A percentile compares a stretch with the other conserved stretches of the same genome.
Evolutionary conservation across 2,888 invertebrate species (phyloP).

Genomic region (Lysandra coridon): DNA sequence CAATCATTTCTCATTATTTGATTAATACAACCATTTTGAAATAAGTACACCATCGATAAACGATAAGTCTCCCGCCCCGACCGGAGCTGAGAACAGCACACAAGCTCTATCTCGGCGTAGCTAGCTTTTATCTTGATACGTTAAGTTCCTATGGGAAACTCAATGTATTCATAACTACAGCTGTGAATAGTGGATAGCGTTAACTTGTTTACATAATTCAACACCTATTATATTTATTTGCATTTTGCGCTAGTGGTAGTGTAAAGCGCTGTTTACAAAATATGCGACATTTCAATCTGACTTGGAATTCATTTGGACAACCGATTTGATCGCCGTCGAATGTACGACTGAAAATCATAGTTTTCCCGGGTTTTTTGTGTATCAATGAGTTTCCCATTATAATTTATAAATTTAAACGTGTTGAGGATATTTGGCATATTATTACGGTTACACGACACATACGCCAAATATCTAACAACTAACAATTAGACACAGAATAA

Average conservation of each 20-base stretch:
- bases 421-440: too few relatives aligned
- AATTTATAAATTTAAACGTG: too few relatives aligned
- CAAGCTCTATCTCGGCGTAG: neutral
- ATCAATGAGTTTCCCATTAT: too few relatives aligned
- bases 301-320: too few relatives aligned
- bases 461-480: too few relatives aligned
- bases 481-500: too few relatives aligned
- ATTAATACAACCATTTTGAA: neutral
- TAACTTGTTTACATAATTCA: neutral
- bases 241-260: neutral
- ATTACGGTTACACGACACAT: too few relatives aligned
- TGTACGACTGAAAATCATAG: too few relatives aligned
- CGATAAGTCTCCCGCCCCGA: neutral
- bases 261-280: neutral
- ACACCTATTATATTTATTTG: neutral
- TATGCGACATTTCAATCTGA: too few relatives aligned
- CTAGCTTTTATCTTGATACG: slow-evolving; percentile 8
- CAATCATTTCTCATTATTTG: neutral
- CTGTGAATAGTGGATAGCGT: slow-evolving; percentile 1
- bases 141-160: slow-evolving; percentile 24
- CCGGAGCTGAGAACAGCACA: slow-evolving; percentile 5
- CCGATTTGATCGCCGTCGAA: too few relatives aligned
- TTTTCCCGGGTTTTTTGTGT: too few relatives aligned
- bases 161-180: neutral
- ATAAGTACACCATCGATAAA: slow-evolving; percentile 4